phyloP scores from a whole-genome alignment of 2,113 vertebrate genomes.

The Petrocephalus microphthalmus region DNA sequence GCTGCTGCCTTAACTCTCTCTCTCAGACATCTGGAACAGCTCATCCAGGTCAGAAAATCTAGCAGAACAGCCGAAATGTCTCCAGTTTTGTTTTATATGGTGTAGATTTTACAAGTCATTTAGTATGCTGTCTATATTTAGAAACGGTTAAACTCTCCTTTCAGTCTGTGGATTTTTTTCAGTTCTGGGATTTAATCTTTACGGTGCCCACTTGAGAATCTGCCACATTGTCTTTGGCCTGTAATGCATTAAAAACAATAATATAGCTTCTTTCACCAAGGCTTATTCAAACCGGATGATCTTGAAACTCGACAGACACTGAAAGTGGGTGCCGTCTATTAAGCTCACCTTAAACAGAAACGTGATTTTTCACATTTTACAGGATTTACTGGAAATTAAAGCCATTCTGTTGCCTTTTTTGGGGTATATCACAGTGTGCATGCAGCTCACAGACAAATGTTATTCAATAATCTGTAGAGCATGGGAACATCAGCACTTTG shows the following conservation, averaged over 20 bases:
- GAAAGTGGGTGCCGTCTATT: neutral
- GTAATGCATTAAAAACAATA: neutral
- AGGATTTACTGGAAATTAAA: conserved; percentile 17
- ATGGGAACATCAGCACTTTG: neutral
- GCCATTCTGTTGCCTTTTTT: neutral
- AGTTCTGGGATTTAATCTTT: neutral
- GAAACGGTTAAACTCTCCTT: neutral
- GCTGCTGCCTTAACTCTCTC: neutral
- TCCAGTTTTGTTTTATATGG: neutral
- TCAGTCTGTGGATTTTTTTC: neutral
- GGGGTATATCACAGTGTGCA: neutral
- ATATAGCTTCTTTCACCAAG: neutral
- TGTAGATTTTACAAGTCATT: neutral
- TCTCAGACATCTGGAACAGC: neutral
- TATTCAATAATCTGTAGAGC: neutral
- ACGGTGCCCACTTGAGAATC: neutral
- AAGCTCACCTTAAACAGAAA: conserved; percentile 14
- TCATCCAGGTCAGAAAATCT: conserved; percentile 1
- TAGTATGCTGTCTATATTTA: neutral
- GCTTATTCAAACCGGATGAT: neutral
- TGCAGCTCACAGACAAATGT: neutral
- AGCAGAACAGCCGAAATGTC: neutral
- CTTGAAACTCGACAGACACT: neutral
- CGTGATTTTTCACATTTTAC: conserved; percentile 17
- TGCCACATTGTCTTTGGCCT: neutral